Evolutionary conservation across 2,113 vertebrate species (phyloP).

Genomic region (Hemiscyllium ocellatum): DNA sequence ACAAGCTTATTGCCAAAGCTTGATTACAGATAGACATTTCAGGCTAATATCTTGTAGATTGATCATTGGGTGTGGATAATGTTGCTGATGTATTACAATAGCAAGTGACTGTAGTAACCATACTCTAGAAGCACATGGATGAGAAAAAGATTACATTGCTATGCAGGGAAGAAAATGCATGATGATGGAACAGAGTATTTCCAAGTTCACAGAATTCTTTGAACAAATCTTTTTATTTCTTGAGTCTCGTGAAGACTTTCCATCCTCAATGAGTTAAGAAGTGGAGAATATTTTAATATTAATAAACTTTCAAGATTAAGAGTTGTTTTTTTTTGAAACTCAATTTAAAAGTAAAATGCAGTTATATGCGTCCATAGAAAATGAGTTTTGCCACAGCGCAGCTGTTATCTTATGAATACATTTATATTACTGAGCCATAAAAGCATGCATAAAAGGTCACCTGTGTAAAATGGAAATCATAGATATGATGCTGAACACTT

Average conservation of each 20-base stretch:
- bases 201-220: background rate
- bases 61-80: background rate
- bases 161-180: background rate
- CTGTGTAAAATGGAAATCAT: background rate
- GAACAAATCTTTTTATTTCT: background rate
- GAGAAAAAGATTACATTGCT: background rate
- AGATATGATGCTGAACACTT: background rate
- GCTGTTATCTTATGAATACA: background rate
- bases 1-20: background rate
- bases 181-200: background rate
- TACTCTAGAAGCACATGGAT: background rate
- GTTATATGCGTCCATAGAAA: conserved; percentile 2
- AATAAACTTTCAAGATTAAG: background rate
- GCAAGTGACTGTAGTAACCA: background rate
- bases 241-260: background rate
- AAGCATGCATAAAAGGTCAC: background rate
- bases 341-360: background rate
- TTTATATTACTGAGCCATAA: background rate
- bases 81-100: background rate
- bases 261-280: background rate
- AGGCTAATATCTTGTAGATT: background rate
- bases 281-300: background rate
- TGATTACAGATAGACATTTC: background rate
- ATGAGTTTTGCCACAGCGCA: background rate
- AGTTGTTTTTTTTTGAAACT: background rate